Evolutionary conservation across 35 echinoderm and acorn worm species (phyloP), one percentile per base, ranked within the genome.

Genomic region (Patiria miniata): DNA sequence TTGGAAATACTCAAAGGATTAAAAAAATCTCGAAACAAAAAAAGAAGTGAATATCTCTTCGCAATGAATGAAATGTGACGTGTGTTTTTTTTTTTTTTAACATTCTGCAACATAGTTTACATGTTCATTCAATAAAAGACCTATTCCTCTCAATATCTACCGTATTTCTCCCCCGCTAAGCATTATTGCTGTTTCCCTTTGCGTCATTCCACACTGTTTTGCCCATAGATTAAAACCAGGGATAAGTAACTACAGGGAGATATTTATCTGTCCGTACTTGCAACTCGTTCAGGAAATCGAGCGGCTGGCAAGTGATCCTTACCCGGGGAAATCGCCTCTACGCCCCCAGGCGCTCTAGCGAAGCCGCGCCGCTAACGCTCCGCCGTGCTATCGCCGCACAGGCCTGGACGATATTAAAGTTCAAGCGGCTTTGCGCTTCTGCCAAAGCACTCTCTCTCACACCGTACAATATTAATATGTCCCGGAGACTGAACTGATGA

Each of bases 221-320:
- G n/a, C n/a, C 65, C 65, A 34, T 73, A 73, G 65, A 73, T 73
- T 73, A 73, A 73, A 73, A 73, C 21, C 34, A 73, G 65, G 65
- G 65, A 73, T 30, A 73, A 73, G 65, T 73, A 73, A 73, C 65
- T 32, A 73, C 34, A 73, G 19, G 29, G 65, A 73, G 65, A 73
- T 73, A 73, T 34, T 73, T 73, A 73, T 73, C 65, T 73, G 14
- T 26, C 14, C 26, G 19, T 10, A 14, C 65, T 32, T 26, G 14
- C 65, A 32, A 26, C 21, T 73, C 21, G 65, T 73, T 73, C 65
- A 73, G 65, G 65, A 73, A 73, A 73, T 73, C 65, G 65, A 73
- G 65, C 65, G 65, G 65, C 65, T 73, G 65, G 19, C 22, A 23
- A 73, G 65, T 73, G 65, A 73, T 73, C 65, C 65, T 73, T 22